Evolutionary conservation across 2,888 invertebrate genomes (phyloP).

Genomic region (Hydrotaea diabolus): DNA sequence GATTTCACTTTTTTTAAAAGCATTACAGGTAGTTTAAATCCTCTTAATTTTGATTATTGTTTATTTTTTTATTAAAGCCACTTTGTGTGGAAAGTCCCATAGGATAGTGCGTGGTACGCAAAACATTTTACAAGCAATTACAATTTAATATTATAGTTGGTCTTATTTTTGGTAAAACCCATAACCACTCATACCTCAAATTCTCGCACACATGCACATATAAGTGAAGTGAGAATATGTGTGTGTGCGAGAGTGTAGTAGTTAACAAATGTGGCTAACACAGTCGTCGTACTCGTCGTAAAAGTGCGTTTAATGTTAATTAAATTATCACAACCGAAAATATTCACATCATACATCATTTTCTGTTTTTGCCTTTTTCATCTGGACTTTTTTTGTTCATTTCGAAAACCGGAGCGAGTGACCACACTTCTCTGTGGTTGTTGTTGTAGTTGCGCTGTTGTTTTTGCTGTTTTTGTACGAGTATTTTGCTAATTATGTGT

Average conservation of each 20-base stretch:
- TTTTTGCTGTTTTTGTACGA: conserved; percentile 71
- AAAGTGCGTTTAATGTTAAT: conserved; percentile 67
- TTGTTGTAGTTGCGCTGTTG: conserved; percentile 53
- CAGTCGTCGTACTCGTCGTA: conserved; percentile 47
- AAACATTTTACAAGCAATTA: conserved; percentile 58
- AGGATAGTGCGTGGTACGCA: background rate
- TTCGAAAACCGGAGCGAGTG: conserved; percentile 5
- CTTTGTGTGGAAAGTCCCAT: background rate
- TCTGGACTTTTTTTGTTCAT: background rate
- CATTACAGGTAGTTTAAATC: too few species aligned
- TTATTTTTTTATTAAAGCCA: background rate
- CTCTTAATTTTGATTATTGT: too few species aligned
- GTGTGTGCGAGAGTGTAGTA: background rate
- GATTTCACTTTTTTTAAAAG: too few species aligned
- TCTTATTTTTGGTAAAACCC: conserved; percentile 30
- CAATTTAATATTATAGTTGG: conserved; percentile 52
- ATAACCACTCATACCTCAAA: conserved; percentile 42
- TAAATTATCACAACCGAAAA: conserved; percentile 67
- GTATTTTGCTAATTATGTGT: conserved; percentile 71
- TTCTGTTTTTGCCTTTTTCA: conserved; percentile 42
- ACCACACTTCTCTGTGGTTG: conserved; percentile 38
- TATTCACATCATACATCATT: conserved; percentile 67
- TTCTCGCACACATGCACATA: background rate
- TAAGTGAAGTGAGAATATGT: background rate
- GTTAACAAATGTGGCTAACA: conserved; percentile 10